These are phyloP conservation scores for Coleophora deauratella DNA, from an alignment of 2,888 invertebrate genomes.

Conservation along the genomic window DNA sequence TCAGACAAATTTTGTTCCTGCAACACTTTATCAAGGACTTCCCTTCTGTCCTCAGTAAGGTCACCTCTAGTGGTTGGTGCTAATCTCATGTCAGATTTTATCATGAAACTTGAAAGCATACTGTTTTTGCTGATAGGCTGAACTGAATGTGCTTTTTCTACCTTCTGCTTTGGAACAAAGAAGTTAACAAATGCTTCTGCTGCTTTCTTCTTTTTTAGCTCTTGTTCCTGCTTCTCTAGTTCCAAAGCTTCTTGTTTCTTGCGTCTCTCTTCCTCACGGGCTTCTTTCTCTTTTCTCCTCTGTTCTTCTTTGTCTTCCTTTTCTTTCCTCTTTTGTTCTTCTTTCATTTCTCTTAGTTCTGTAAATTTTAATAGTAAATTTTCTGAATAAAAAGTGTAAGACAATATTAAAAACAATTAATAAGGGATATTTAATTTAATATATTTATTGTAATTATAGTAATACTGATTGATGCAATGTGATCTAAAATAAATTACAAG, in stretches of 20 bases:
- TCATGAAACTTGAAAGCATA: constrained; percentile 58
- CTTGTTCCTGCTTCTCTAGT: constrained; percentile 79
- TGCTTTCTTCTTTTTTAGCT: constrained; percentile 84
- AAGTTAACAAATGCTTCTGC: constrained; percentile 88
- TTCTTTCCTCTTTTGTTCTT: constrained; percentile 54
- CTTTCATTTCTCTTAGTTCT: constrained; percentile 61
- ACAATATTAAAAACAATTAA: no score
- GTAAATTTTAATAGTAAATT: no score
- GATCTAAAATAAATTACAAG: no score
- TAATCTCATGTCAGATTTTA: constrained; percentile 91
- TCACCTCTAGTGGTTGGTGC: constrained; percentile 80
- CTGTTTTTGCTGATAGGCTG: constrained; percentile 48
- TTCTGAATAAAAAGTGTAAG: no score
- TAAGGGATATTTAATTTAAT: no score
- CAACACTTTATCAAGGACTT: constrained; percentile 66
- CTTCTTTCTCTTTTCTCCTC: constrained; percentile 66
- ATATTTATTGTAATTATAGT: no score
- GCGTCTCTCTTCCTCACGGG: constrained; percentile 73
- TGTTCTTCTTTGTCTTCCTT: constrained; percentile 67
- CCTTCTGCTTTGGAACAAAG: constrained; percentile 79
- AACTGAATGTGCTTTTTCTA: constrained; percentile 48
- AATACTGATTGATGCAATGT: no score
- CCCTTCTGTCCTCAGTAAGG: constrained; percentile 68
- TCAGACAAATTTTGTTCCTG: constrained; percentile 43
- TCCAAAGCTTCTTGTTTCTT: constrained; percentile 77